Evolutionary conservation across 2,888 invertebrate species (phyloP), one percentile per base, ranked within the genome.

Genomic region (Alviniconcha strummeri): DNA sequence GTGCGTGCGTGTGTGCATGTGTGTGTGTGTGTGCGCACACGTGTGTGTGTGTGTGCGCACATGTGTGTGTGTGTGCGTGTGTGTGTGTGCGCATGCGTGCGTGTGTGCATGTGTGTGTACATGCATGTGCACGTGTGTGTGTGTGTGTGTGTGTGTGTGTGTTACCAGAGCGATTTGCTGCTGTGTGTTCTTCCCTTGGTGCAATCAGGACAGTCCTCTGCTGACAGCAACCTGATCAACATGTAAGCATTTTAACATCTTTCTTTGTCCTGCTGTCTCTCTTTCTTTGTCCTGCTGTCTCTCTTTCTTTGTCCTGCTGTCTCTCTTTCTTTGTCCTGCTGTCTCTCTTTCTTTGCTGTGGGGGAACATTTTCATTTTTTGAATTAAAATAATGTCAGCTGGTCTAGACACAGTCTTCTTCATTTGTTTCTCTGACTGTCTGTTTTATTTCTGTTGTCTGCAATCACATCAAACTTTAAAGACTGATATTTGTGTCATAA

Each of bases 141-240:
- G 17, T 19, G n/a, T 77, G 56, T 77, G 76, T 77, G 57, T 77
- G 76, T 77, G 76, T 77, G 75, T 55, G 36, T 72, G 19, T 72
- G 74, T 36, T 36, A 36, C 36, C 36, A 91, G 92, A 81, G 86
- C 82, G 90, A 90, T 11, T 74, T 89, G 8, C 81, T 91, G 57
- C 86, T 88, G 67, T 91, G 91, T 80, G 91, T 91, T 86, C 83
- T 91, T 15, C 90, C 91, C 55, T 84, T 89, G 78, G 90, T 91
- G 11, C 85, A 88, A 64, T 77, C 89, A 0, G 86, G 88, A 60
- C 84, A 90, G 55, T 88, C 90, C 89, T 90, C 52, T 13, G 19
- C 11, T 57, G 82, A 82, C 56, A 82, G 15, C 54, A 76, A 77
- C 54, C 76, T 85, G 9, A 78, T 84, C 15, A 83, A 82, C 52